Conservation (phyloP, 2,797 vertebrate genomes). For the Karalla daura region DNA sequence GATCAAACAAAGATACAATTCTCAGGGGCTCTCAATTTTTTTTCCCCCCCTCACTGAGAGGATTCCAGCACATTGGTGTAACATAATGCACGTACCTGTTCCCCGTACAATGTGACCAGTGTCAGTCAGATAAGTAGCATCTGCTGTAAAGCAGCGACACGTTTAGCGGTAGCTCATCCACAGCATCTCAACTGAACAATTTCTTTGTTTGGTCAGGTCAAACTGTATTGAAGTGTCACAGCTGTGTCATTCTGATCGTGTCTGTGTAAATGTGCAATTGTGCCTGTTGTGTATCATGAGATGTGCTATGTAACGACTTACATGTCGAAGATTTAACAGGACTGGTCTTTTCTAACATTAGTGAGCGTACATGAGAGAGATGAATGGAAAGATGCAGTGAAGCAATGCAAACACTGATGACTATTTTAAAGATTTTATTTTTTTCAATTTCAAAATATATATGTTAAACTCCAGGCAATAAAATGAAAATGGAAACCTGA, state of each 20-base stretch:
- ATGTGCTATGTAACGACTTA: background rate
- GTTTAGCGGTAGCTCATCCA: background rate
- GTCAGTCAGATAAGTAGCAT: background rate
- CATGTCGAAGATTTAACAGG: background rate
- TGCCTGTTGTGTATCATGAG: conserved; percentile 6
- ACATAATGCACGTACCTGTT: background rate
- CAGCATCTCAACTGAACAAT: background rate
- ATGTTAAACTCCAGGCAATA: conserved; percentile 29
- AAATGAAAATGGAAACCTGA: conserved; percentile 8
- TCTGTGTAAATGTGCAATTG: background rate
- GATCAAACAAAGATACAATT: conserved; percentile 6
- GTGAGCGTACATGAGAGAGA: background rate
- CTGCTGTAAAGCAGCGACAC: background rate
- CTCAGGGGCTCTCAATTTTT: conserved; percentile 18
- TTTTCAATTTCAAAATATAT: conserved; percentile 26
- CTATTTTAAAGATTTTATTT: conserved; percentile 33
- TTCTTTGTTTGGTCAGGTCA: background rate
- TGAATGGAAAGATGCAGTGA: background rate
- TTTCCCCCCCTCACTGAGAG: background rate
- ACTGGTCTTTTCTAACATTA: background rate
- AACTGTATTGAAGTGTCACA: background rate
- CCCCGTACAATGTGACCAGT: background rate
- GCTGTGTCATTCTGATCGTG: background rate
- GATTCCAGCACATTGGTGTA: background rate
- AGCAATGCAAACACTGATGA: conserved; percentile 11